Evolutionary conservation across 2,888 invertebrate genomes (phyloP).

Genomic region (Anticlea derivata): DNA sequence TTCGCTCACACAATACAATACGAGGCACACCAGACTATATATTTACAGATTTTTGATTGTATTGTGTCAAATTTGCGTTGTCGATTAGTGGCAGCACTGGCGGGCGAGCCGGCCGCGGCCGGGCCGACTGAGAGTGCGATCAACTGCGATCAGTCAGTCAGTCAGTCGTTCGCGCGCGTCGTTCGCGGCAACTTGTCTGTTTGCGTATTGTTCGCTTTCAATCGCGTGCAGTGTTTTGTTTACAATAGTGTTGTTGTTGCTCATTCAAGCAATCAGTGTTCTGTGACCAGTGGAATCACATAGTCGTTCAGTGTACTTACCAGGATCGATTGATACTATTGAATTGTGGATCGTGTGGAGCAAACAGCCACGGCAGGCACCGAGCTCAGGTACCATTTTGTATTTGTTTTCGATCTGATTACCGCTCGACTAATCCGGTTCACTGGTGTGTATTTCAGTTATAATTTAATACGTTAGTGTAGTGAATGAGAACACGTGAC

Average conservation of each 20-base stretch:
- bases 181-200: conserved; percentile 60
- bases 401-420: conserved; percentile 72
- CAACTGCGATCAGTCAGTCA: no score
- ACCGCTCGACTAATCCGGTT: conserved; percentile 56
- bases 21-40: no score
- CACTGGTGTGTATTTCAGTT: conserved; percentile 43
- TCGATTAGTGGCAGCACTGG: no score
- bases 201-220: conserved; percentile 51
- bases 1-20: no score
- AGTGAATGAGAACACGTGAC: conserved; percentile 70
- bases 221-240: conserved; percentile 70
- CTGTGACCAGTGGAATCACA: conserved; percentile 56
- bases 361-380: conserved; percentile 72
- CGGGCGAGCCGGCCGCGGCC: no score
- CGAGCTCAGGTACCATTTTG: conserved; percentile 77
- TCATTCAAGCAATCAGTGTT: conserved; percentile 60
- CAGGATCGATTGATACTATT: conserved; percentile 44
- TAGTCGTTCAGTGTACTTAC: conserved; percentile 28
- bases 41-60: no score
- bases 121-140: no score
- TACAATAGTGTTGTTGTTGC: conserved; percentile 64
- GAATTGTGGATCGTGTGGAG: conserved; percentile 61
- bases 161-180: conserved; percentile 77
- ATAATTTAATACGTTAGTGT: conserved; percentile 43
- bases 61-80: no score